Evolutionary conservation across 53 echinoderm and acorn worm genomes (phyloP).

Genomic region (Zoroaster sp.): DNA sequence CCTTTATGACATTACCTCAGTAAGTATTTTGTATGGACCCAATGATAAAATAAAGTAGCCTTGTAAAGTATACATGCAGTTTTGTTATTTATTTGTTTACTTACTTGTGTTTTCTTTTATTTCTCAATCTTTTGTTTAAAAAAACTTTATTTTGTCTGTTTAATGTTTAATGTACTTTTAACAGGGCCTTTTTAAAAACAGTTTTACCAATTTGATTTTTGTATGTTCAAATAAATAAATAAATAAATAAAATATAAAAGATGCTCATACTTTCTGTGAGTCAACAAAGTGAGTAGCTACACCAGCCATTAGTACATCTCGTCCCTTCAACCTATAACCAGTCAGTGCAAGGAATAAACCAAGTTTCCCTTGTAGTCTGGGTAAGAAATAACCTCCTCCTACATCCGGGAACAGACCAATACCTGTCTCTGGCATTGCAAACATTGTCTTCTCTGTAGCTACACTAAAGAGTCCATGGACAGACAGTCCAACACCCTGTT

Average conservation of each 20-base stretch:
- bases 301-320: constrained; percentile 87
- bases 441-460: constrained; percentile 90
- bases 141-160: too few species aligned
- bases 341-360: constrained; percentile 88
- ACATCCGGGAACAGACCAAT: constrained; percentile 98
- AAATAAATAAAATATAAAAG: not conserved
- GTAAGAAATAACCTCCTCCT: constrained; percentile 91
- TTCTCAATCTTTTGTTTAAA: too few species aligned
- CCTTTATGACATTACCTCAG: too few species aligned
- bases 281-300: constrained; percentile 98
- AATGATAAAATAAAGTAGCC: too few species aligned
- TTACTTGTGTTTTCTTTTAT: too few species aligned
- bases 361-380: constrained; percentile 80
- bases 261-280: constrained; percentile 71
- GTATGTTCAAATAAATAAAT: too few species aligned
- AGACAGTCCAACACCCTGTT: constrained; percentile 92
- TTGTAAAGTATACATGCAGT: too few species aligned
- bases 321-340: constrained; percentile 85
- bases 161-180: too few species aligned
- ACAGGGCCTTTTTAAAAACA: too few species aligned
- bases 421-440: constrained; percentile 99
- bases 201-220: too few species aligned
- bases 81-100: too few species aligned
- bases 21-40: too few species aligned
- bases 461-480: constrained; percentile 91